phyloP scores from a whole-genome alignment of 2,888 invertebrate genomes.

The Geophilus truncorum region DNA sequence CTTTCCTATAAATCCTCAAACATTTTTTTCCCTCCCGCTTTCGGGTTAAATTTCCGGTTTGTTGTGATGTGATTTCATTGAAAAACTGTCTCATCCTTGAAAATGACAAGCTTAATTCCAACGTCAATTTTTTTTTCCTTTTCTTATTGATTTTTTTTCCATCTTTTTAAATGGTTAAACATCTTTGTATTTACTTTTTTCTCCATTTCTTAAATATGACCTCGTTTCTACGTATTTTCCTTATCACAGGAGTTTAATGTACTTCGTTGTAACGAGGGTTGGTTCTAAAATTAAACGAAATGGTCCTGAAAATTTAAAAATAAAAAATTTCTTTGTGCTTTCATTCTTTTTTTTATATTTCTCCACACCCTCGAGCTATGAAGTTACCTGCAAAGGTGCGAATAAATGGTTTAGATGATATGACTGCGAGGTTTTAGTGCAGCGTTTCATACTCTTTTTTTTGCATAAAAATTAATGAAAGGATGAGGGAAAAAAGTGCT shows the following conservation, averaged over 20 bases:
- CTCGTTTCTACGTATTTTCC: not conserved
- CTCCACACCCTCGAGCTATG: not conserved
- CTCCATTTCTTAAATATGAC: not conserved
- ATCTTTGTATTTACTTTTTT: not conserved
- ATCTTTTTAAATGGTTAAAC: not conserved
- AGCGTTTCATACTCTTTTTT: not conserved
- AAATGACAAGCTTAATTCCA: not conserved
- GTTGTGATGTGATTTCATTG: not conserved
- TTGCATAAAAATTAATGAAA: conserved; percentile 16
- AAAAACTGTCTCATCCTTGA: not conserved
- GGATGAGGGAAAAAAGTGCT: conserved; percentile 16
- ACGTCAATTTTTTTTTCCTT: not conserved
- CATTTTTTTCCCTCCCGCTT: not conserved
- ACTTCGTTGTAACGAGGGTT: not conserved
- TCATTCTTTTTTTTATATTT: not conserved
- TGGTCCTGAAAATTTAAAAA: not conserved
- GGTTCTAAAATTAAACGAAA: not conserved
- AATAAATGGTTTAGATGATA: conserved; percentile 4
- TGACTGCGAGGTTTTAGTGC: conserved; percentile 16
- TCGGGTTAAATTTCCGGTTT: not conserved
- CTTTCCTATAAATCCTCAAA: not conserved
- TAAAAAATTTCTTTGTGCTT: not conserved
- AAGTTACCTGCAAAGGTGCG: conserved; percentile 16
- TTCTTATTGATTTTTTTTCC: not conserved
- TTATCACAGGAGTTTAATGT: not conserved